Conservation (phyloP, 2,797 vertebrate species). For the Amniataba percoides region DNA sequence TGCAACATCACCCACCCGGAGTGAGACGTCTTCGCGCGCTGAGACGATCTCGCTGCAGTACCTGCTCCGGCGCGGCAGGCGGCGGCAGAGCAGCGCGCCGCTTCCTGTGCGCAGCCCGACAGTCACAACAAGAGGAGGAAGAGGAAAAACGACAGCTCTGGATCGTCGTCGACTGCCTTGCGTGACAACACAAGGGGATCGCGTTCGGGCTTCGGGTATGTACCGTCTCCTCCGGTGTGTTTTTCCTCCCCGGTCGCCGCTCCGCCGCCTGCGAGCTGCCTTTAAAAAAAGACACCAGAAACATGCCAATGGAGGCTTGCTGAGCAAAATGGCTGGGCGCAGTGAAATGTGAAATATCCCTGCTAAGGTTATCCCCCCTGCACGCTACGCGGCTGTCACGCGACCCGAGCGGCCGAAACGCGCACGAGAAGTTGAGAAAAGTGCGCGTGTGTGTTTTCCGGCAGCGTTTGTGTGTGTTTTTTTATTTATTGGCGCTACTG, state of each 20-base stretch:
- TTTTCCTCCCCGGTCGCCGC: conserved; percentile 14
- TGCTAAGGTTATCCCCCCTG: conserved; percentile 56
- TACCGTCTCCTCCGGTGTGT: conserved; percentile 49
- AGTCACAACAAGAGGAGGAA: conserved; percentile 85
- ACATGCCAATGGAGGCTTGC: conserved; percentile 83
- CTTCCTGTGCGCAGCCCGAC: conserved; percentile 67
- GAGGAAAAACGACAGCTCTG: conserved; percentile 84
- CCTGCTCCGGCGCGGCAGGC: conserved; percentile 71
- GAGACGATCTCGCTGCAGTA: conserved; percentile 43
- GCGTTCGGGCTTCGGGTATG: conserved; percentile 79
- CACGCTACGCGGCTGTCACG: conserved; percentile 55
- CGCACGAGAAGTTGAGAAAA: not conserved
- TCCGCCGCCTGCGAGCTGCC: conserved; percentile 47
- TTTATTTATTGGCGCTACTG: conserved; percentile 31
- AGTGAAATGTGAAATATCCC: conserved; percentile 84
- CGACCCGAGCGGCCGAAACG: conserved; percentile 15
- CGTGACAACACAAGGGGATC: conserved; percentile 82
- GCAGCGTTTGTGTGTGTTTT: conserved; percentile 12
- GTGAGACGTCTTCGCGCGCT: accelerated
- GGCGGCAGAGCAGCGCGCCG: conserved; percentile 62
- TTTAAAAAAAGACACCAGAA: conserved; percentile 64
- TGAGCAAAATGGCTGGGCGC: conserved; percentile 86
- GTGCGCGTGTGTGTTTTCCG: conserved; percentile 28
- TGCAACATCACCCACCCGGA: no score
- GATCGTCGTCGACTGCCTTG: conserved; percentile 83